Evolutionary conservation across 2,888 invertebrate genomes (phyloP).

Genomic region (Caenorhabditis sp.): DNA sequence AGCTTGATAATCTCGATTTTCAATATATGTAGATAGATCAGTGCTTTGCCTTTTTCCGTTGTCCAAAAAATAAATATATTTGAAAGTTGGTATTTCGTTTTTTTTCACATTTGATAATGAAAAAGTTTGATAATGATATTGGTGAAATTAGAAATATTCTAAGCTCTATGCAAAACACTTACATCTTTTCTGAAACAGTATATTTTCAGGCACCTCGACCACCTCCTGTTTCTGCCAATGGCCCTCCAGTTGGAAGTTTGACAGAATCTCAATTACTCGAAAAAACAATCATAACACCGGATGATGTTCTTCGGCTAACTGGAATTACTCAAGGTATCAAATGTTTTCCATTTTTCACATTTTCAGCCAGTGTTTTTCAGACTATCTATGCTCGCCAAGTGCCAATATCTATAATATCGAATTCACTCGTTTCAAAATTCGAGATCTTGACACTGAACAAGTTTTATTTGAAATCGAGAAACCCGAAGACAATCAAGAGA

Average conservation of each 20-base stretch:
- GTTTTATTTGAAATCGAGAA: slow-evolving; percentile 95
- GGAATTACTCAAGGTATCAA: slow-evolving; percentile 47
- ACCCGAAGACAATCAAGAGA: slow-evolving; percentile 71
- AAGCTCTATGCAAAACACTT: too few relatives aligned
- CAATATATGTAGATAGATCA: too few relatives aligned
- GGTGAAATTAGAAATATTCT: too few relatives aligned
- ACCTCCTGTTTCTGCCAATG: slow-evolving; percentile 16
- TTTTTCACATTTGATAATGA: too few relatives aligned
- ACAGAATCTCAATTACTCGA: slow-evolving; percentile 37
- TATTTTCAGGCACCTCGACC: slow-evolving; percentile 24
- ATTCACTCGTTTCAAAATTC: slow-evolving; percentile 93
- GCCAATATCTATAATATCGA: slow-evolving; percentile 97
- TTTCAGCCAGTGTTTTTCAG: slow-evolving; percentile 75
- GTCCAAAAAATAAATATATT: too few relatives aligned
- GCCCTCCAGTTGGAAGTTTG: slow-evolving; percentile 4
- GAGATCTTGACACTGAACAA: slow-evolving; percentile 86
- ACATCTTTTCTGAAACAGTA: neutral
- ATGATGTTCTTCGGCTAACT: slow-evolving; percentile 39
- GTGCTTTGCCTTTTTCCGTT: too few relatives aligned
- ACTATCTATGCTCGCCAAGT: slow-evolving; percentile 89
- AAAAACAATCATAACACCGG: slow-evolving; percentile 39
- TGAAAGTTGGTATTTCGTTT: too few relatives aligned
- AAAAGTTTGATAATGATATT: too few relatives aligned
- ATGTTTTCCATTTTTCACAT: too few relatives aligned
- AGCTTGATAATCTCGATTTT: too few relatives aligned